phyloP scores from a whole-genome alignment of 2,113 vertebrate genomes.

The Tylochromis polylepis region DNA sequence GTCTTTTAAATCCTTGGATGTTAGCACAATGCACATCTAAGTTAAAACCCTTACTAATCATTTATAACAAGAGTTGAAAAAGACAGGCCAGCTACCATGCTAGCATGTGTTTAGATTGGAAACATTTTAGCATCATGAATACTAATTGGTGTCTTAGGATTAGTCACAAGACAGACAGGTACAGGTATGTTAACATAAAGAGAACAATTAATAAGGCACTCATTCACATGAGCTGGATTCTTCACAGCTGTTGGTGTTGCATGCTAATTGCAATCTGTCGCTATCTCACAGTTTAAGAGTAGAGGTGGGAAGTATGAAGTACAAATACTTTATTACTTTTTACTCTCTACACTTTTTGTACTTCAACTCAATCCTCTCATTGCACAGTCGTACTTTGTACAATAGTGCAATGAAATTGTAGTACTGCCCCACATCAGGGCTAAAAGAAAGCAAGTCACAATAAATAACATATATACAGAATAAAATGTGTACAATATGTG shows the following conservation, averaged over 20 bases:
- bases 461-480: not conserved
- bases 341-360: not conserved
- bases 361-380: not conserved
- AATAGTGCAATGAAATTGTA: not conserved
- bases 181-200: not conserved
- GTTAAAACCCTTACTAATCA: conserved; percentile 4
- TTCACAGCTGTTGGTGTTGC: not conserved
- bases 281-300: not conserved
- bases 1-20: conserved; percentile 35
- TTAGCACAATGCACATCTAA: not conserved
- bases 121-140: not conserved
- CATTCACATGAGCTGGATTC: not conserved
- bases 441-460: not conserved
- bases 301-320: not conserved
- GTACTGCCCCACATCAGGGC: not conserved
- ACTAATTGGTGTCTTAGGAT: not conserved
- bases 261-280: not conserved
- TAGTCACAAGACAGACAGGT: not conserved
- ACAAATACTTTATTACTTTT: not conserved
- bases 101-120: not conserved
- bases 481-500: not conserved
- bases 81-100: not conserved
- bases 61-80: not conserved
- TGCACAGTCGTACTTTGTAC: not conserved
- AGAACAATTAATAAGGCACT: not conserved